A percentile compares a stretch with the other conserved stretches of the same genome.
Conservation (phyloP, 2,797 vertebrate genomes). For the Cryptoprocta ferox region DNA sequence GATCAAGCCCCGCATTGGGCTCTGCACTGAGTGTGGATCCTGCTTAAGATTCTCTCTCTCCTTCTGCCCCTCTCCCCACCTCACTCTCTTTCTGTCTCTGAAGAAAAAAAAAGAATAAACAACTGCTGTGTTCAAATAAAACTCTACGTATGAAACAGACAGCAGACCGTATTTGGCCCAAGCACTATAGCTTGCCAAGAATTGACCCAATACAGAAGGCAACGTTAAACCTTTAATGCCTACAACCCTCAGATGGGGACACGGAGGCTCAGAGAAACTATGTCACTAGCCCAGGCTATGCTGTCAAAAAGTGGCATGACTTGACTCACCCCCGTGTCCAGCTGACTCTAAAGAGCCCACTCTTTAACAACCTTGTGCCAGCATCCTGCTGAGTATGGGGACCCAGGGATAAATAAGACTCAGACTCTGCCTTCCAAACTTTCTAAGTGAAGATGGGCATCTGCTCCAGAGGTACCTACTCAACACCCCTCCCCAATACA, state of each 20-base stretch:
- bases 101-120: neutral
- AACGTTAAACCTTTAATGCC: neutral
- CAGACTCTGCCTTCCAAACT: neutral
- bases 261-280: neutral
- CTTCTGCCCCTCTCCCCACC: no score
- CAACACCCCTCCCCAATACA: neutral
- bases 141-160: neutral
- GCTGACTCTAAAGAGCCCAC: neutral
- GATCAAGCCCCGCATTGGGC: no score
- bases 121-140: neutral
- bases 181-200: neutral
- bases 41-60: no score
- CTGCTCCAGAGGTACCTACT: neutral
- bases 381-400: neutral
- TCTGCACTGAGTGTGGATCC: no score
- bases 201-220: neutral
- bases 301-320: neutral
- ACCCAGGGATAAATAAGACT: neutral
- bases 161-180: neutral
- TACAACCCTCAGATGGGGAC: neutral
- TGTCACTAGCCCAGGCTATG: neutral
- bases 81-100: no score
- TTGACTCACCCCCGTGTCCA: neutral
- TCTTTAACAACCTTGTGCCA: neutral
- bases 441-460: neutral